A percentile compares a stretch with the other conserved stretches of the same genome.
phyloP scores from a whole-genome alignment of 2,888 invertebrate genomes.

The Campopleginae sp. region DNA sequence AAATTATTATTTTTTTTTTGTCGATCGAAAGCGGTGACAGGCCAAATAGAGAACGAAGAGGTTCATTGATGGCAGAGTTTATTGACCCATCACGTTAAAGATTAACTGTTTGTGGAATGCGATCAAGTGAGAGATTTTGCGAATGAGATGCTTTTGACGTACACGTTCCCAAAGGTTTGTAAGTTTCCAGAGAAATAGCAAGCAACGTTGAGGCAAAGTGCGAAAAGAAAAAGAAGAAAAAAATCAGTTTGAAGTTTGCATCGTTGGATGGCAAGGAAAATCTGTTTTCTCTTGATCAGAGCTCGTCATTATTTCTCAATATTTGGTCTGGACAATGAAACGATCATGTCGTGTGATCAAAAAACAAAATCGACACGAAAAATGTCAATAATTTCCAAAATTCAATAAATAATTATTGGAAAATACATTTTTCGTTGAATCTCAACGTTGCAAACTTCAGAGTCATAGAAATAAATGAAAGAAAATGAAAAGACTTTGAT shows the following conservation, averaged over 20 bases:
- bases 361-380: no score
- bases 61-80: slow-evolving; percentile 58
- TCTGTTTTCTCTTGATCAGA: no score
- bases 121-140: slow-evolving; percentile 55
- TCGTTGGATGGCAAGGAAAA: no score
- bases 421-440: no score
- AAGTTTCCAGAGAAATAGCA: slow-evolving; percentile 1
- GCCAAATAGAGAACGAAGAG: slow-evolving; percentile 48
- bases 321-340: no score
- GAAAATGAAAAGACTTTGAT: slow-evolving; percentile 46
- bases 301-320: no score
- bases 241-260: no score
- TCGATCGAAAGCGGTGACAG: slow-evolving; percentile 46
- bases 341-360: no score
- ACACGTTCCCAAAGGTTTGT: background rate
- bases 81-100: slow-evolving; percentile 59
- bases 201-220: slow-evolving; percentile 51
- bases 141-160: slow-evolving; percentile 57
- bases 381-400: no score
- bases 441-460: no score
- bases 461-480: slow-evolving; percentile 44
- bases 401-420: no score
- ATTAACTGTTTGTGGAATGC: slow-evolving; percentile 23
- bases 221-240: slow-evolving; percentile 31
- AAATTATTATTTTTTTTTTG: slow-evolving; percentile 25